Conservation (phyloP, 2,113 vertebrate genomes). For the Cyphomyrus discorhynchus region DNA sequence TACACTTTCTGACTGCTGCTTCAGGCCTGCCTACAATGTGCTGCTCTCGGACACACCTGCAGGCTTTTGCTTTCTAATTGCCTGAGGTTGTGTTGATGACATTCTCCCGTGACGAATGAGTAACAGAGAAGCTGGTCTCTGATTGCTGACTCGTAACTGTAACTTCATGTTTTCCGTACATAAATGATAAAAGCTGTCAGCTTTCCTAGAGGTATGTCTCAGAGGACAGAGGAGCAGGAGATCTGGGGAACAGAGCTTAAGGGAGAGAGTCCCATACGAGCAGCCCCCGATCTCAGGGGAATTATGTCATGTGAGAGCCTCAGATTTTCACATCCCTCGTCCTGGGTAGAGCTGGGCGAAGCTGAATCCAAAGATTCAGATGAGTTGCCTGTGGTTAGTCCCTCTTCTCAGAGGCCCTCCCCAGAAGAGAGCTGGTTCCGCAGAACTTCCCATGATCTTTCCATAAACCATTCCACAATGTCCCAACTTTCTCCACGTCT, state of each 20-base stretch:
- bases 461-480: neutral
- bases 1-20: neutral
- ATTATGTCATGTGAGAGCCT: neutral
- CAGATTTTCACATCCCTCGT: neutral
- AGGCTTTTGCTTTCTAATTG: neutral
- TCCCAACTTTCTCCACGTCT: neutral
- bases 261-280: neutral
- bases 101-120: neutral
- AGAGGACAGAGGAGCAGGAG: neutral
- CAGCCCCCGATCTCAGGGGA: neutral
- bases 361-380: neutral
- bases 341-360: neutral
- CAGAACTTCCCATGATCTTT: neutral
- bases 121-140: neutral
- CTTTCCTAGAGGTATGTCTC: neutral
- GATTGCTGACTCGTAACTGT: neutral
- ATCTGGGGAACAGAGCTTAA: neutral
- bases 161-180: neutral
- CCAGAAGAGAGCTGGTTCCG: neutral
- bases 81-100: neutral
- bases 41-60: neutral
- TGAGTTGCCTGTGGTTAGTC: neutral
- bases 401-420: neutral
- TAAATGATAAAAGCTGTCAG: neutral
- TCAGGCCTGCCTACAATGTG: neutral